A percentile compares a stretch with the other conserved stretches of the same genome.
These are phyloP conservation scores for Natrix natrix DNA, from an alignment of 2,797 vertebrate genomes.

Conservation along the genomic window DNA sequence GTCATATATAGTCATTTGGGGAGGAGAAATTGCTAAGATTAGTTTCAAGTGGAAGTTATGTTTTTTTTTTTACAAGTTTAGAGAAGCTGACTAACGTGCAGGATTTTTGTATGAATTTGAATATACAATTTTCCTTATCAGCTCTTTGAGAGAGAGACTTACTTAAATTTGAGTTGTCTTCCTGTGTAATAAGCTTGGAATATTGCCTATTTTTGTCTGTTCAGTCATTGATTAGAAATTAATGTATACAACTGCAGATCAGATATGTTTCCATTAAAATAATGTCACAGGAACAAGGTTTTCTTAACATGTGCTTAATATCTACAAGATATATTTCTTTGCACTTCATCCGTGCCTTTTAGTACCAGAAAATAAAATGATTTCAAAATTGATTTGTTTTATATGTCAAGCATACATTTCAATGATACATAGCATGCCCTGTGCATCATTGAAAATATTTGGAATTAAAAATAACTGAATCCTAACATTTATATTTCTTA, in stretches of 20 bases:
- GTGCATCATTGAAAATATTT: slow-evolving; percentile 54
- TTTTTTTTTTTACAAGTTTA: not conserved
- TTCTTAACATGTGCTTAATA: not conserved
- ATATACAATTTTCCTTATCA: not conserved
- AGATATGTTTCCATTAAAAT: not conserved
- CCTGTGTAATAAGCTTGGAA: not conserved
- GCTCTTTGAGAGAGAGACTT: not conserved
- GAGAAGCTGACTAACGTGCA: not conserved
- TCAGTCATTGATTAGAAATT: not conserved
- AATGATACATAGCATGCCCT: not conserved
- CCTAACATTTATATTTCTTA: slow-evolving; percentile 68
- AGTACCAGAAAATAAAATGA: slow-evolving; percentile 49
- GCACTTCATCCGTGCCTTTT: slow-evolving; percentile 44
- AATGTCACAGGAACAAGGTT: not conserved
- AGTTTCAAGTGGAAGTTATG: not conserved
- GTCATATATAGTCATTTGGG: not conserved
- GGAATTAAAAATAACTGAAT: slow-evolving; percentile 63
- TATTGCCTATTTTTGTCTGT: not conserved
- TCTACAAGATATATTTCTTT: slow-evolving; percentile 44
- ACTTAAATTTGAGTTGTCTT: not conserved
- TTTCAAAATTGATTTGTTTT: slow-evolving; percentile 50
- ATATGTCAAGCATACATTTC: slow-evolving; percentile 51
- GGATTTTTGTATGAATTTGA: not conserved
- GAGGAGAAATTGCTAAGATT: not conserved
- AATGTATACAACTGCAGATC: not conserved